Evolutionary conservation across 2,888 invertebrate species (phyloP), one percentile per base, ranked within the genome.

Genomic region (Mesorhabditis belari): DNA sequence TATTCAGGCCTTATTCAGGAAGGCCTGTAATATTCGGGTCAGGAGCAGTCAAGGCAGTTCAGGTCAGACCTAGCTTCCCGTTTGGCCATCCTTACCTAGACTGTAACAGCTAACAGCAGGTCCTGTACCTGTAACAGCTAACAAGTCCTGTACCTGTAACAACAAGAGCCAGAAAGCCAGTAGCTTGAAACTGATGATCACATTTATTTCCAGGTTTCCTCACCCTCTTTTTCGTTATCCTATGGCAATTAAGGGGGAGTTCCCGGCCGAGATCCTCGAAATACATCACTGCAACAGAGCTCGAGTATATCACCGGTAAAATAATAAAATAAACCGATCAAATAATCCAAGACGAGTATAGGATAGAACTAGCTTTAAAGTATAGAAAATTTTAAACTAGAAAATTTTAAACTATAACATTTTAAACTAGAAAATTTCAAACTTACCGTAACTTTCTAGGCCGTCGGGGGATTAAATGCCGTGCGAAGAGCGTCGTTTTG

Each of bases 181-280:
- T n/a, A n/a, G n/a, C n/a, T n/a, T n/a, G n/a, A n/a, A n/a, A n/a
- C n/a, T n/a, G n/a, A n/a, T n/a, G n/a, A n/a, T n/a, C n/a, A n/a
- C n/a, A n/a, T n/a, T n/a, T n/a, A n/a, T n/a, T 57, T 57, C 1
- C 60, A 58, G 76, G 76, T 6, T n/a, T 70, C n/a, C 56, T 78
- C 24, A 63, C 64, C 44, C 49, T 58, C 6, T 21, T 63, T 0
- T 76, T 77, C 57, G 56, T 77, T 27, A 29, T 67, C 23, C 26
- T 73, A 44, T 77, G 77, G 77, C 63, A 69, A 23, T 54, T 69
- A 5, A 50, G 69, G 28, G 66, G 70, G 12, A 63, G 73, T 2
- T 68, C 75, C 54, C 74, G 70, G 52, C 77, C 77, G 12, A 53
- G 76, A 6, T 58, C 71, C 27, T 76, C 75, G 5, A 64, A 65